phyloP scores from a whole-genome alignment of 2,888 invertebrate species.

The Venustoraphidia nigricollis region DNA sequence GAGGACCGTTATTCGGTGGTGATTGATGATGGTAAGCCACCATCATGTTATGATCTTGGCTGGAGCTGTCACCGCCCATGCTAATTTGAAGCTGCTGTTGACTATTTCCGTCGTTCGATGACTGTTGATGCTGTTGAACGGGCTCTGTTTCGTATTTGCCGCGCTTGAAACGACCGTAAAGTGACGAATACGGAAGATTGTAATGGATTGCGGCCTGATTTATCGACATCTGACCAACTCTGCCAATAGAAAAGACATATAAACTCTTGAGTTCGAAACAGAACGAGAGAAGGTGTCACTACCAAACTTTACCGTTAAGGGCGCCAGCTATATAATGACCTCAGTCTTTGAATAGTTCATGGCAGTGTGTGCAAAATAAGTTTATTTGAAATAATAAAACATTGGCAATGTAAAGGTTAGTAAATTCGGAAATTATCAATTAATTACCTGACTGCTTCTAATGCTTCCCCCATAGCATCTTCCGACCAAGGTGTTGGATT shows the following conservation, averaged over 20 bases:
- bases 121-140: neutral
- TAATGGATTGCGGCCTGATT: conserved; percentile 87
- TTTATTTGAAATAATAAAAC: too few relatives aligned
- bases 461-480: conserved; percentile 79
- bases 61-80: neutral
- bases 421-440: conserved; percentile 1
- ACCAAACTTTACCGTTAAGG: too few relatives aligned
- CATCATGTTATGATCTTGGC: neutral
- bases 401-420: neutral
- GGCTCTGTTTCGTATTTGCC: conserved; percentile 60
- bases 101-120: neutral
- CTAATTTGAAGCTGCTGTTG: too few relatives aligned
- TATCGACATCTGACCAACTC: conserved; percentile 83
- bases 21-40: too few relatives aligned
- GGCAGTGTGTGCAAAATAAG: too few relatives aligned
- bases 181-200: conserved; percentile 78
- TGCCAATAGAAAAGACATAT: conserved; percentile 22
- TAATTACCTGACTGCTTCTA: conserved; percentile 71
- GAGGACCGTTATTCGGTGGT: too few relatives aligned
- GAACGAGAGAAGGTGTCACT: neutral
- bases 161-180: conserved; percentile 77
- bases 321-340: too few relatives aligned
- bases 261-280: neutral
- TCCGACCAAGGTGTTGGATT: conserved; percentile 93
- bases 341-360: too few relatives aligned